Evolutionary conservation across 2,888 invertebrate species (phyloP).

Genomic region (Heteropelma amictum): DNA sequence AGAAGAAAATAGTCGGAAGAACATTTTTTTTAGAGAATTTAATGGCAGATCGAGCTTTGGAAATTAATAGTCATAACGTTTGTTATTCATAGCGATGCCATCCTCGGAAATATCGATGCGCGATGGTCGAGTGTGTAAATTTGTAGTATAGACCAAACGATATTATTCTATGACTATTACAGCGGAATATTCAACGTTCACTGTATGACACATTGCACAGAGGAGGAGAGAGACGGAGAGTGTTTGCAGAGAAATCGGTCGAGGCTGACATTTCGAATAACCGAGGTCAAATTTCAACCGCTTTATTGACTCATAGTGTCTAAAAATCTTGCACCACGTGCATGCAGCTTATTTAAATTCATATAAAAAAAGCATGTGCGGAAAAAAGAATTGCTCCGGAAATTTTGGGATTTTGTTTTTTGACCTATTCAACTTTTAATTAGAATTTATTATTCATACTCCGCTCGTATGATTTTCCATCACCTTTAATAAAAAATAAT

Average conservation of each 20-base stretch:
- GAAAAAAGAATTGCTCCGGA: too few relatives aligned
- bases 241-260: constrained; percentile 6
- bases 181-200: constrained; percentile 22
- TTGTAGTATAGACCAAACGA: background rate
- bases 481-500: too few relatives aligned
- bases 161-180: background rate
- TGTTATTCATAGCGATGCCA: background rate
- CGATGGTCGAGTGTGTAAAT: background rate
- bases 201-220: constrained; percentile 16
- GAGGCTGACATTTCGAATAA: background rate
- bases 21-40: background rate
- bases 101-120: background rate
- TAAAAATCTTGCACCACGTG: constrained; percentile 1
- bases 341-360: too few relatives aligned
- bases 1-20: background rate
- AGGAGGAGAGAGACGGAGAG: background rate
- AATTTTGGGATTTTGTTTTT: too few relatives aligned
- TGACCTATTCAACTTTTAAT: too few relatives aligned
- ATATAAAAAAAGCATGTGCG: too few relatives aligned
- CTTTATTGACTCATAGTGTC: background rate
- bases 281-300: background rate
- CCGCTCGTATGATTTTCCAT: too few relatives aligned
- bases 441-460: too few relatives aligned
- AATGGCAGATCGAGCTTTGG: background rate
- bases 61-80: constrained; percentile 30